Evolutionary conservation across 2,888 invertebrate genomes (phyloP).

Genomic region (Drosophila anceps): DNA sequence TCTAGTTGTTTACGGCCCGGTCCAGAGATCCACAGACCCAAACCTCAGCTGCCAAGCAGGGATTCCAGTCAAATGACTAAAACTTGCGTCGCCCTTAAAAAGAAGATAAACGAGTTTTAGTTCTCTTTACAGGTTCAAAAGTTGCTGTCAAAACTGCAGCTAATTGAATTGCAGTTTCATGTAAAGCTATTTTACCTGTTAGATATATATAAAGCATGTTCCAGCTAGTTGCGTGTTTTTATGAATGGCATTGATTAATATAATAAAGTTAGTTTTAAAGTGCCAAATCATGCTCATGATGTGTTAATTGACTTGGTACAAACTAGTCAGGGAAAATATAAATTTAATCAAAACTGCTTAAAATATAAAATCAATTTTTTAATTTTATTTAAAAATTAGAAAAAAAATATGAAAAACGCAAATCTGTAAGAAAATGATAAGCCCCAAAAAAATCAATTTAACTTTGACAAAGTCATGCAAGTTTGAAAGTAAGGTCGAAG

Average conservation of each 20-base stretch:
- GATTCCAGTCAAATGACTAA: conserved; percentile 35
- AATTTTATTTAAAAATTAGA: background rate
- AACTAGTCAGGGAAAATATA: too few relatives aligned
- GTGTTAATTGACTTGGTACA: background rate
- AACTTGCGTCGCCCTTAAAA: conserved; percentile 31
- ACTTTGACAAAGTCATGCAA: background rate
- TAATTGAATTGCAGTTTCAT: conserved; percentile 20
- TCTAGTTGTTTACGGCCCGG: conserved; percentile 46
- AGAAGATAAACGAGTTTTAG: conserved; percentile 27
- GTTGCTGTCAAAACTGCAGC: conserved; percentile 8
- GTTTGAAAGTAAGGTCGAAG: background rate
- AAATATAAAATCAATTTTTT: background rate
- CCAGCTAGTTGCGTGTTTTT: background rate
- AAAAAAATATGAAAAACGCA: background rate
- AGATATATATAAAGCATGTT: background rate
- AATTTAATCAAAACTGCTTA: background rate
- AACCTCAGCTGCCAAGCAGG: conserved; percentile 26
- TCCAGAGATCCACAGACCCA: background rate
- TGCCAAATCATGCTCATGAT: background rate
- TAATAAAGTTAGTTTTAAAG: background rate
- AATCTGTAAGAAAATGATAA: background rate
- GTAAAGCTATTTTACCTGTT: conserved; percentile 1
- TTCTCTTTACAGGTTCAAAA: background rate
- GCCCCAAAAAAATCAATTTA: background rate
- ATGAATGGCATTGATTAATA: background rate